Conservation (phyloP, 2,797 vertebrate species). For the Hirundo rustica region DNA sequence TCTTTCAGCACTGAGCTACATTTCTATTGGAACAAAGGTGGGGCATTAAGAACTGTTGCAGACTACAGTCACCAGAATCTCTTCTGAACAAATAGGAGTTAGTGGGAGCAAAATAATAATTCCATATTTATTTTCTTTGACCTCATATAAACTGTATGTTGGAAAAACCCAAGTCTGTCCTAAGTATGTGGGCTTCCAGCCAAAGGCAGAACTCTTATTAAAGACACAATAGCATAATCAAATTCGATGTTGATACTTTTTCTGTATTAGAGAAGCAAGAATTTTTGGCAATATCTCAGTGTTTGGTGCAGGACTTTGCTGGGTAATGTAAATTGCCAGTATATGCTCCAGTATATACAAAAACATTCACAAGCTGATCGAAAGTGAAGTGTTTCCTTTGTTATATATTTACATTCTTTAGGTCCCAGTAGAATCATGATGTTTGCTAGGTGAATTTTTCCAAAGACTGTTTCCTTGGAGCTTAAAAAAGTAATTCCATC, state of each 20-base stretch:
- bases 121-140: background rate
- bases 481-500: background rate
- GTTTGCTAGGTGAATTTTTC: slow-evolving; percentile 10
- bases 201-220: background rate
- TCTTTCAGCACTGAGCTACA: background rate
- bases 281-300: background rate
- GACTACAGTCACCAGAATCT: background rate
- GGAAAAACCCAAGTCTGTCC: background rate
- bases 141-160: background rate
- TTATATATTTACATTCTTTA: slow-evolving; percentile 1
- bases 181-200: background rate
- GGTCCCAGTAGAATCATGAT: background rate
- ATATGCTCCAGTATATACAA: background rate
- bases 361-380: background rate
- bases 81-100: background rate
- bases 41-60: background rate
- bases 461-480: background rate
- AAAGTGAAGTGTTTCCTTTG: background rate
- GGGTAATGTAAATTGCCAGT: background rate
- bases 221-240: background rate
- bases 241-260: background rate
- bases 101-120: background rate
- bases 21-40: background rate
- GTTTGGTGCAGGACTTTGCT: background rate
- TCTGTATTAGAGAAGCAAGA: background rate